Evolutionary conservation across 2,797 vertebrate genomes (phyloP), one percentile per base, ranked within the genome.

Genomic region (Nasua narica): DNA sequence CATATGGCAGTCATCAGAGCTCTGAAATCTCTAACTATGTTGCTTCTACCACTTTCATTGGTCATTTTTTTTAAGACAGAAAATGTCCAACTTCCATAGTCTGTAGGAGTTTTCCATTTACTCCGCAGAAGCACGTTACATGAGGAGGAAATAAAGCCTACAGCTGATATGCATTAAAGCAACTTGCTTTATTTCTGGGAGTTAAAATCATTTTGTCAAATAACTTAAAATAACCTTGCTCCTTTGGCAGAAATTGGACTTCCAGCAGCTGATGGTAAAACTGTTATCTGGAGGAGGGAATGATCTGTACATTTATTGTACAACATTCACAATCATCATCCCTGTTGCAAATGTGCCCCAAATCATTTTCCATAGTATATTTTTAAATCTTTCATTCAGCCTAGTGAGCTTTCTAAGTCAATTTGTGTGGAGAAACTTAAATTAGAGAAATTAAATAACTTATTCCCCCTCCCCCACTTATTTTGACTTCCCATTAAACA

Each of bases 141-240:
- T 7, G 89, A 90, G 43, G 89, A 96, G 46, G 60, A 93, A 97
- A 83, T 96, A 85, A 88, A 94, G 69, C 95, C 91, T 58, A 88
- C 52, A 97, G 82, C 48, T 93, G 54, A 97, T 92, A 91, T 50
- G 16, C 92, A 95, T 97, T 96, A 95, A 95, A 90, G 65, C 48
- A 35, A 40, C 16, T 93, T 84, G 46, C 70, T 69, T 95, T 77
- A 90, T 96, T 96, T 94, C 89, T 93, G 74, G 83, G 65, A 94
- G 78, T 96, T 97, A 90, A 96, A 96, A 81, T 43, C 78, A 83
- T 94, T 97, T 97, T 97, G 79, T 94, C 95, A 97, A 92, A 87
- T 84, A 92, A 90, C 88, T 96, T 97, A 87, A 87, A 94, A 95
- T 95, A 96, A 91, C 76, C 29, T 93, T 88, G n/a, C 65, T 96